Base-by-base conservation (phyloP, 37 sponge, comb jelly and placozoan genomes). In the Aplysina aerophoba region DNA sequence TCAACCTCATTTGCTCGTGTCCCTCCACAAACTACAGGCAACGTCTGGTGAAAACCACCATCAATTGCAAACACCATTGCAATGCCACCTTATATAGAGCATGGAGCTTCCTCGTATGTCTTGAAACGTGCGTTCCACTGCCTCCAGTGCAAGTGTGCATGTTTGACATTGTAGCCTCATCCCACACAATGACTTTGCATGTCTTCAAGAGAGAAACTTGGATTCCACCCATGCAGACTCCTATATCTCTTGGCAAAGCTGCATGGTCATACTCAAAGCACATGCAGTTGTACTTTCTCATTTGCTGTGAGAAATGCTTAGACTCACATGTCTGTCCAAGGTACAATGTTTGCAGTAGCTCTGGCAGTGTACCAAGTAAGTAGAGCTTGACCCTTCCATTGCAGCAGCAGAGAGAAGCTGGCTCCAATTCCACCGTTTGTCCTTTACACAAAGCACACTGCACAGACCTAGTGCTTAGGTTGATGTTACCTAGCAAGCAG, bases 11-110 rank as follows among this genome's bases (percentile, higher is more conserved):
- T 59, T 14, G 34, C n/a, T 60, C 81, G 53, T 4, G 57, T 59
- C 25, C 71, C 80, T 81, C 71, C 57, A 27, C 30, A 50, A 4
- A 80, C 50, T 4, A 86, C 80, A 21, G 87, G 87, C 22, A 81
- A 57, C 3, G 81, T 86, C 58, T 86, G 80, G 8, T 67, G 37
- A 56, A 79, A 80, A 31, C 79, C 87, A 35, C 87, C 87, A 59
- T 55, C n/a, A n/a, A n/a, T n/a, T n/a, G n/a, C 41, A 33, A 84
- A 79, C 35, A 86, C 40, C 31, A 69, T 55, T 79, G 57, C 24
- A 21, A 84, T 64, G 68, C 87, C 80, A 63, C 87, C 81, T n/a
- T n/a, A n/a, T n/a, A 31, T 44, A 63, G 13, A 55, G 87, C 15
- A 17, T 28, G n/a, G 25, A 20, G 25, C 6, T 77, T 13, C 8